Base-by-base conservation (phyloP, 1,140 invertebrate genomes). In the Meloidogyne exigua region DNA sequence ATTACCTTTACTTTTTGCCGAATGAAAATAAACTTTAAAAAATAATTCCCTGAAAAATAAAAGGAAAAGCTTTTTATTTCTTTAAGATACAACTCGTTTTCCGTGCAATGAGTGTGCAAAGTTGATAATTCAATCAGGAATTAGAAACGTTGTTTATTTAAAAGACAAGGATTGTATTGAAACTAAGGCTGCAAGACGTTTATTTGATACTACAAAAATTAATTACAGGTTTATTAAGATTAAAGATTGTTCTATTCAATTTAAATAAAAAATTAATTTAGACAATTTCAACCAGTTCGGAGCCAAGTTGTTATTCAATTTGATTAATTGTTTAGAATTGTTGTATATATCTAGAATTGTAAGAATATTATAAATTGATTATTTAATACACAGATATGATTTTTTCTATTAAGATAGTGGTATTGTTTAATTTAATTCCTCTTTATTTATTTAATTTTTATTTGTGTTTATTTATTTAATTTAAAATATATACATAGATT, bases 21-120 rank as follows among this genome's bases (percentile, higher is more conserved):
- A 32, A 3, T 32, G 28, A 7, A 32, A 32, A 32, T 32, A 32
- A 32, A 32, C 2, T 7, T 32, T 32, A 32, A 32, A 3, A n/a
- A n/a, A n/a, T n/a, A n/a, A 3, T 32, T 32, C 2, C 28, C 28
- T 32, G 28, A 2, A 32, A 32, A 32, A 32, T 3, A 32, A 32
- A 32, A 3, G 28, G 2, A 32, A 32, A 3, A 3, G 7, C 28
- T 32, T 7, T 32, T 32, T 32, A 32, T 32, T 25, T 2, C 18
- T 25, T 23, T 68, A 28, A 75, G 70, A 79, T 71, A 42, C 68
- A 18, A 92, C 91, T 0, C 87, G 95, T 10, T 98, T 97, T 88
- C 95, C 95, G 0, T 98, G 95, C 85, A 96, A 96, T 86, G 94
- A 96, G 88, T 98, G 95, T 90, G 93, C 95, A 0, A 97, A 98